Percentiles rank a stretch among this genome's conserved stretches.
These are phyloP conservation scores for Psilopsiagon aurifrons DNA, from an alignment of 2,113 vertebrate genomes.

Conservation along the genomic window DNA sequence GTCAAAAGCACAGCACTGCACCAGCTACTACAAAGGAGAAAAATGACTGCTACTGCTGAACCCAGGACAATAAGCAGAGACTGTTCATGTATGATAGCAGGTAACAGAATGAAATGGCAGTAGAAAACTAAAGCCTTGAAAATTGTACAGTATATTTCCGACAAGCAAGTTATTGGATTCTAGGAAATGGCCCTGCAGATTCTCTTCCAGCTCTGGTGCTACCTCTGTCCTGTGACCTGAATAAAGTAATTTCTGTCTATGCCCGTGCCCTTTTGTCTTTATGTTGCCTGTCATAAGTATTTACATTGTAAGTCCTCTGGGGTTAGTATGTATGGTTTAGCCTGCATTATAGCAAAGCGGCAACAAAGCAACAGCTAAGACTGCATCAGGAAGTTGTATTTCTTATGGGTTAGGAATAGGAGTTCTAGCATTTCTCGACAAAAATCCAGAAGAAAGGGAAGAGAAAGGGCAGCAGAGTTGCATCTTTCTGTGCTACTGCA, in stretches of 20 bases:
- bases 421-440: background rate
- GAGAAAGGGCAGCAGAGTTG: background rate
- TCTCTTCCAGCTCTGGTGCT: background rate
- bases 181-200: background rate
- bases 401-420: background rate
- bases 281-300: background rate
- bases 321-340: background rate
- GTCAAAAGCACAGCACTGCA: no score
- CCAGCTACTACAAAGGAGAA: no score
- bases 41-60: no score
- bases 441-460: background rate
- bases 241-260: background rate
- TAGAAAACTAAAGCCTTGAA: background rate
- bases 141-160: background rate
- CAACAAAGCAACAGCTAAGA: background rate
- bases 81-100: background rate
- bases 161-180: background rate
- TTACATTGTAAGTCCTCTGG: background rate
- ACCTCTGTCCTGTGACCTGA: background rate
- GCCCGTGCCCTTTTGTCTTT: background rate
- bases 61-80: background rate
- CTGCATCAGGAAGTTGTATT: background rate
- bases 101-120: background rate
- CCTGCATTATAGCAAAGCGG: background rate
- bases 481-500: background rate